phyloP scores from a whole-genome alignment of 1,140 invertebrate species.

The Cydia fagiglandana region DNA sequence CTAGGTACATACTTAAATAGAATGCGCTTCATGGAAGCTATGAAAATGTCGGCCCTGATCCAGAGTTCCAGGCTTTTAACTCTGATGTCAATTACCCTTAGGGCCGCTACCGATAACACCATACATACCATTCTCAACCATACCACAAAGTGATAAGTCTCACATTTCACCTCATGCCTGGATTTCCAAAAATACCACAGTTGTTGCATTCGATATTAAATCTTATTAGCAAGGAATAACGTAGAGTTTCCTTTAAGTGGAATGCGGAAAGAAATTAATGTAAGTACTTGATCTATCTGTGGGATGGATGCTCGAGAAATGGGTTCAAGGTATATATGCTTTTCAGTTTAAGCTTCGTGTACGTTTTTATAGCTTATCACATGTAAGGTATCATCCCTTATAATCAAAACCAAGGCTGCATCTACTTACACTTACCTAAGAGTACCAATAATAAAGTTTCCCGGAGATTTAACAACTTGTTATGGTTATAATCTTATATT shows the following conservation, averaged over 20 bases:
- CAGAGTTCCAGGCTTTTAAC: slow-evolving; percentile 3
- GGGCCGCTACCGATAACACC: neutral
- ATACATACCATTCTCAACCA: neutral
- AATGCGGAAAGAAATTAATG: slow-evolving; percentile 8
- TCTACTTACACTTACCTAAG: too few relatives aligned
- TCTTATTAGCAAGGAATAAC: neutral
- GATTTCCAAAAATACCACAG: neutral
- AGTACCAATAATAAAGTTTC: too few relatives aligned
- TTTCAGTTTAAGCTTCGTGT: neutral
- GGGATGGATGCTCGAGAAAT: neutral
- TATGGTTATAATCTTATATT: too few relatives aligned
- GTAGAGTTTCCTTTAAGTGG: neutral
- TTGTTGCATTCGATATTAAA: neutral
- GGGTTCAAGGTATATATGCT: neutral
- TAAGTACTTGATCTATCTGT: slow-evolving; percentile 13
- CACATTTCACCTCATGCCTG: neutral
- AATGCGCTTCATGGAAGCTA: too few relatives aligned
- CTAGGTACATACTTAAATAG: neutral
- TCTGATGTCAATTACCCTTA: neutral
- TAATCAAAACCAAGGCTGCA: neutral
- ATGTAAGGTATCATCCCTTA: neutral
- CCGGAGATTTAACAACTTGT: too few relatives aligned
- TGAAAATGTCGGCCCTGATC: neutral
- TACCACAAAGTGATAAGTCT: neutral
- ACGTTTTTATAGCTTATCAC: neutral